phyloP scores from a whole-genome alignment of 2,797 vertebrate species.

The Gouania willdenowi region DNA sequence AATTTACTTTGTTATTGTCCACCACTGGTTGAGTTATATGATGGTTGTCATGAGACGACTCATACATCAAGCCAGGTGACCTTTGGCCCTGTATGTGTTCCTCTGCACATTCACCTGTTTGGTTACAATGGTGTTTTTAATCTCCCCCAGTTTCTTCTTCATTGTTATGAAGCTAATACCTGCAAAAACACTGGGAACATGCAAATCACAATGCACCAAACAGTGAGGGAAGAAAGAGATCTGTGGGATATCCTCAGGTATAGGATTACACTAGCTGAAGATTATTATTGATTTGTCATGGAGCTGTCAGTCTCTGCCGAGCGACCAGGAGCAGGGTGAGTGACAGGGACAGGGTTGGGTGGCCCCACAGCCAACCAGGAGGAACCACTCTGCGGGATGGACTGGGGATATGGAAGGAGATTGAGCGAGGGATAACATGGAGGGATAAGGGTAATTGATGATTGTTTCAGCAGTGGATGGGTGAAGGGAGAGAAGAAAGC shows the following conservation, averaged over 20 bases:
- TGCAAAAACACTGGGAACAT: constrained; percentile 5
- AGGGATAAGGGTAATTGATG: constrained; percentile 94
- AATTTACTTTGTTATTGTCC: no score
- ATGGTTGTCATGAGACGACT: constrained; percentile 64
- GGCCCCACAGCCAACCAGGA: constrained; percentile 85
- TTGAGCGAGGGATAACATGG: constrained; percentile 76
- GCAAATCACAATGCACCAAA: constrained; percentile 39
- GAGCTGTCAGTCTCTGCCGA: constrained; percentile 86
- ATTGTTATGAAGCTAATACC: not conserved
- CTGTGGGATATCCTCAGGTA: constrained; percentile 75
- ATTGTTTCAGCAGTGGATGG: constrained; percentile 83
- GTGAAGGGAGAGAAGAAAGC: constrained; percentile 14
- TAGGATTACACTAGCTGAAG: constrained; percentile 85
- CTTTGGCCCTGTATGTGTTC: constrained; percentile 49
- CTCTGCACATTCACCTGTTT: not conserved
- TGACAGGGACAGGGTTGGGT: constrained; percentile 91
- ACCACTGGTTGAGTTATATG: constrained; percentile 71
- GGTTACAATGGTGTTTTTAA: not conserved
- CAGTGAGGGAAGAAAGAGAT: constrained; percentile 64
- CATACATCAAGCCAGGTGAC: constrained; percentile 66
- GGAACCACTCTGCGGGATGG: constrained; percentile 88
- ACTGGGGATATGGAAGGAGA: constrained; percentile 77
- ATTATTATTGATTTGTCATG: constrained; percentile 97
- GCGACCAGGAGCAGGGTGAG: constrained; percentile 79
- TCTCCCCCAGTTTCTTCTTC: not conserved